These are phyloP conservation scores for Thermophis baileyi DNA, from an alignment of 2,113 vertebrate species.

Conservation along the genomic window DNA sequence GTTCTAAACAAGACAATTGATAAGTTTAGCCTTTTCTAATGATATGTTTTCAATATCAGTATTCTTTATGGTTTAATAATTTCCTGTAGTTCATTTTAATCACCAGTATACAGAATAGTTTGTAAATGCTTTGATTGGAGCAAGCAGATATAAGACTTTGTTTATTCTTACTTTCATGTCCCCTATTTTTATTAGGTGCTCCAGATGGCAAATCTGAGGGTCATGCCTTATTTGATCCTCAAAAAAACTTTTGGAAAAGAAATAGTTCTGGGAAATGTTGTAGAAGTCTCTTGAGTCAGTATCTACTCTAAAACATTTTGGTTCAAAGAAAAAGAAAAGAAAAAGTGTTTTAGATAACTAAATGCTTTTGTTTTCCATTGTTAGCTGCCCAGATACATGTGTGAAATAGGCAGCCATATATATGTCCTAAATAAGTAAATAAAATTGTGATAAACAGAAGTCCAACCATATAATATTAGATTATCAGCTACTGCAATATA, in stretches of 20 bases:
- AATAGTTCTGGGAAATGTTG: not conserved
- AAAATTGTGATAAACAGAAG: not conserved
- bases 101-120: not conserved
- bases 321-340: not conserved
- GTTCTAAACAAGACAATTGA: not conserved
- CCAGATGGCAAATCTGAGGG: not conserved
- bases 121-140: not conserved
- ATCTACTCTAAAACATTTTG: not conserved
- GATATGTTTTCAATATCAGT: not conserved
- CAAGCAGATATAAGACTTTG: not conserved
- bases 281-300: not conserved
- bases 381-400: not conserved
- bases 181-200: not conserved
- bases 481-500: not conserved
- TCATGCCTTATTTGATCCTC: not conserved
- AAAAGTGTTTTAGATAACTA: not conserved
- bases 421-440: not conserved
- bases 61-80: not conserved
- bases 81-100: not conserved
- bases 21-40: not conserved
- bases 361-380: not conserved
- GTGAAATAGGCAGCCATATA: not conserved
- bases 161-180: not conserved
- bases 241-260: not conserved
- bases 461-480: not conserved